Conservation (phyloP, 1,140 invertebrate species). For the Ceratina calcarata region DNA sequence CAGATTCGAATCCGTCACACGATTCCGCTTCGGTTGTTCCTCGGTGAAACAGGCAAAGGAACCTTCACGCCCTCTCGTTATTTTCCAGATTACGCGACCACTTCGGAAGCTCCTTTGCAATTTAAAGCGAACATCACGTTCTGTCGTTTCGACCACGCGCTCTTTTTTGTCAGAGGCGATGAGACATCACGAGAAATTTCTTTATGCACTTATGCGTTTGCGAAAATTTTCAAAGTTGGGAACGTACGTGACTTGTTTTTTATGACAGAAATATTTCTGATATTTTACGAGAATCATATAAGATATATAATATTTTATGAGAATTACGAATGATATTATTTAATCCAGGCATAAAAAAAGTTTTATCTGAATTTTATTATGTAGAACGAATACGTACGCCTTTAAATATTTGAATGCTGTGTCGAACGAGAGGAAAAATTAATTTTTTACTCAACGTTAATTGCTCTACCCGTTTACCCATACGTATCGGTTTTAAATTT, state of each 20-base stretch:
- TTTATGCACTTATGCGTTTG: background rate
- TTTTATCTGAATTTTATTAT: background rate
- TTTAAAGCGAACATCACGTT: background rate
- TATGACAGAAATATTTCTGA: too few relatives aligned
- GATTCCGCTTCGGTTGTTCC: too few relatives aligned
- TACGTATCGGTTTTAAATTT: background rate
- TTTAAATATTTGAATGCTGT: background rate
- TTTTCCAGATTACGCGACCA: background rate
- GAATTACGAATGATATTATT: background rate
- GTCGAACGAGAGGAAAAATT: background rate
- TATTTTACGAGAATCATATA: background rate
- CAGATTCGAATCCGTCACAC: background rate
- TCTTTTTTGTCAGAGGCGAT: background rate
- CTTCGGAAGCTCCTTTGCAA: slow-evolving; percentile 18
- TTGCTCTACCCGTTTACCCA: background rate
- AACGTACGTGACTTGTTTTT: background rate
- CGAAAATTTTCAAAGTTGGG: background rate
- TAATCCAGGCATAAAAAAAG: background rate
- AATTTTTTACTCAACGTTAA: background rate
- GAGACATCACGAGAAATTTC: background rate
- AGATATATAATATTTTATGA: background rate
- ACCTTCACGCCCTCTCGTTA: background rate
- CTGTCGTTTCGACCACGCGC: background rate
- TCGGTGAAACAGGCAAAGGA: too few relatives aligned
- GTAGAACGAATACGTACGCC: background rate